Conservation (phyloP, 2,113 vertebrate species). For the Calonectris borealis region DNA sequence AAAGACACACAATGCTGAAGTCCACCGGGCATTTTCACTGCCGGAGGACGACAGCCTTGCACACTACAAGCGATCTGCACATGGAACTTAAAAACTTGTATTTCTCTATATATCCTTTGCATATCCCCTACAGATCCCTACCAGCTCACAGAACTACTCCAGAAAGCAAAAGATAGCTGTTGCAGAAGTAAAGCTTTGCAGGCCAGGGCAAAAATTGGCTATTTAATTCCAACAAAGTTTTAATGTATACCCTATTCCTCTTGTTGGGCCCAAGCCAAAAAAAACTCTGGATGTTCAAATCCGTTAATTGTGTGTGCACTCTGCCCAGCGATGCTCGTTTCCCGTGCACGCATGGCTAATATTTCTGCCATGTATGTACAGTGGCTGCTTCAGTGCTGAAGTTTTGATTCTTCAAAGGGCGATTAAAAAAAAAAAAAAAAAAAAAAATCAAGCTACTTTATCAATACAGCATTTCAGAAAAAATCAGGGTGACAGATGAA, state of each 20-base stretch:
- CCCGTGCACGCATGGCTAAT: background rate
- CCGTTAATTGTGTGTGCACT: background rate
- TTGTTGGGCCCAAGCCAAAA: background rate
- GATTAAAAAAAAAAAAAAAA: background rate
- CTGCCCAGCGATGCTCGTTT: rapidly evolving
- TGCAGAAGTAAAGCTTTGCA: background rate
- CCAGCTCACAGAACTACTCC: background rate
- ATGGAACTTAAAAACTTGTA: background rate
- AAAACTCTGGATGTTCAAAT: background rate
- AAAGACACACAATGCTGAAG: background rate
- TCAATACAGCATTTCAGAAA: background rate
- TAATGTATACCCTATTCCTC: background rate
- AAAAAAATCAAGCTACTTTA: background rate
- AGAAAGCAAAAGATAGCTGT: background rate
- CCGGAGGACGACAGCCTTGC: background rate
- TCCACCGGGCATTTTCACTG: background rate
- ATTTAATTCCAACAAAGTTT: background rate
- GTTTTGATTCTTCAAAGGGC: background rate
- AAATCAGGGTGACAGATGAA: background rate
- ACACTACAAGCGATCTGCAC: background rate
- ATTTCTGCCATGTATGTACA: background rate
- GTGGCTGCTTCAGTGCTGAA: background rate
- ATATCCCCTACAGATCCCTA: background rate
- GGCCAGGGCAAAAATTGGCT: background rate
- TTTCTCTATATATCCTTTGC: background rate